A percentile compares a stretch with the other conserved stretches of the same genome.
Conservation (phyloP, 2,113 vertebrate species). For the Neodon shergylaensis region DNA sequence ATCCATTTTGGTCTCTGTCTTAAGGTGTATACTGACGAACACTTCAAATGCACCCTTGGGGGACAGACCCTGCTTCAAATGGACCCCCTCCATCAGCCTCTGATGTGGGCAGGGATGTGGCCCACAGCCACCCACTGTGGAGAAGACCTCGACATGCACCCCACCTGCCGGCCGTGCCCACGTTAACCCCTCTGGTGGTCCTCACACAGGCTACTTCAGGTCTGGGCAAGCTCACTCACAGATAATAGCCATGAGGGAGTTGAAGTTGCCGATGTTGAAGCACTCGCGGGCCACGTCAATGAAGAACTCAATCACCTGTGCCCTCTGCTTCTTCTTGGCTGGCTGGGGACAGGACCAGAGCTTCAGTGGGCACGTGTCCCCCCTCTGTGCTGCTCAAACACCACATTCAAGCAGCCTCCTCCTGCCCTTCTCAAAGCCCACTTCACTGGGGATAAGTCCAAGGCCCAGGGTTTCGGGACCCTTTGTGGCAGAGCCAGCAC, state of each 20-base stretch:
- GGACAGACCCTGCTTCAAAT: neutral
- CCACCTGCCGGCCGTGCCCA: rapidly evolving
- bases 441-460: neutral
- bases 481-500: rapidly evolving
- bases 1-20: neutral
- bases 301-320: slow-evolving; percentile 96
- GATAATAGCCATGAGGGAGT: slow-evolving; percentile 97
- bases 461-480: neutral
- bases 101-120: rapidly evolving
- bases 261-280: slow-evolving; percentile 98
- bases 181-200: neutral
- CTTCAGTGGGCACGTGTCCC: neutral
- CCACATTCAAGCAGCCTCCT: neutral
- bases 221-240: slow-evolving; percentile 87
- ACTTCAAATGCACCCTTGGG: neutral
- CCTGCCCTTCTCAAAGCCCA: neutral
- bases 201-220: rapidly evolving
- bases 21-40: neutral
- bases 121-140: neutral
- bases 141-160: neutral
- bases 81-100: neutral
- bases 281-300: slow-evolving; percentile 96
- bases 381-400: rapidly evolving
- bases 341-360: slow-evolving; percentile 85
- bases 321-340: slow-evolving; percentile 95